Conservation (phyloP, 2,113 vertebrate genomes). For the Lophochroa leadbeateri region DNA sequence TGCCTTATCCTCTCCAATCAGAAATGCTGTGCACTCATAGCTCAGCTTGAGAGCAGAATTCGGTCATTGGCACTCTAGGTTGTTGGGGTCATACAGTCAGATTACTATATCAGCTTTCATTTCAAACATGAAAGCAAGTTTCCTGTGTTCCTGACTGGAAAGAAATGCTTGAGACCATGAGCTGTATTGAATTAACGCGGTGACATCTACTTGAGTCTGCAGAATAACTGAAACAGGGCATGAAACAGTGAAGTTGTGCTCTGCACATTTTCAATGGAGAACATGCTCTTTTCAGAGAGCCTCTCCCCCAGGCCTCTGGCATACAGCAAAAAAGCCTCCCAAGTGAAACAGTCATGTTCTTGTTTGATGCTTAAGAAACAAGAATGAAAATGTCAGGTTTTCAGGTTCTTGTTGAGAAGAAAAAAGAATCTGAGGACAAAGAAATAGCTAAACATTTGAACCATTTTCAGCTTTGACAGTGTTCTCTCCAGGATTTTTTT, state of each 20-base stretch:
- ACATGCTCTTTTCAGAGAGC: background rate
- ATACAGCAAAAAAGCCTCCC: background rate
- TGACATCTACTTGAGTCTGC: background rate
- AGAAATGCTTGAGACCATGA: background rate
- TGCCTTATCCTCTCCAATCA: background rate
- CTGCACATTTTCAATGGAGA: background rate
- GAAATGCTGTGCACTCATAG: background rate
- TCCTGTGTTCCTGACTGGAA: background rate
- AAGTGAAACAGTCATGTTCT: background rate
- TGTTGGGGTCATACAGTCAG: background rate
- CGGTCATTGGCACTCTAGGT: background rate
- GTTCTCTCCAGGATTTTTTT: background rate
- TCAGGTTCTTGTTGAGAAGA: background rate
- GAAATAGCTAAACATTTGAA: background rate
- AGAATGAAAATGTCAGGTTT: background rate
- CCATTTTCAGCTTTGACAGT: background rate
- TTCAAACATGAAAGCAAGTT: constrained; percentile 17
- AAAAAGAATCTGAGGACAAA: background rate
- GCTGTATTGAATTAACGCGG: background rate
- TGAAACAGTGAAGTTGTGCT: background rate
- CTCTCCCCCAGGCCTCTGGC: accelerated
- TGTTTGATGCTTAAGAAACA: background rate
- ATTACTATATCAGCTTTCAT: background rate
- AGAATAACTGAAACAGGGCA: background rate
- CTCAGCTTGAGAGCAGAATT: background rate